These are phyloP conservation scores for Drosophila antonietae DNA, from an alignment of 2,888 invertebrate genomes.

Conservation along the genomic window DNA sequence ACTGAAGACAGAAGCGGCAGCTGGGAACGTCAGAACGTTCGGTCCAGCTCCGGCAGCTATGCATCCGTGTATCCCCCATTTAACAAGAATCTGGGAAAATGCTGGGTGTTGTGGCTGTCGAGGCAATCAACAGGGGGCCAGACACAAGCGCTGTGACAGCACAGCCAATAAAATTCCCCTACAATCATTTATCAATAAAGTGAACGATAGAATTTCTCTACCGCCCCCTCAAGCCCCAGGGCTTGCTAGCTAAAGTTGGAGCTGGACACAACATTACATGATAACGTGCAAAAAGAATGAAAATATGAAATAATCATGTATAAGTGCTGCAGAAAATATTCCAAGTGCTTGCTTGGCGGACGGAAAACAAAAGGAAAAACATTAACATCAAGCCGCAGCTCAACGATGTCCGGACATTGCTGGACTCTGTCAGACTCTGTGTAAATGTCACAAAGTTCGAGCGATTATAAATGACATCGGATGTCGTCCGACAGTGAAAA, in stretches of 20 bases:
- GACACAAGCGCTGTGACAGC: conserved; percentile 63
- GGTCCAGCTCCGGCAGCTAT: conserved; percentile 31
- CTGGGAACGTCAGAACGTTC: conserved; percentile 39
- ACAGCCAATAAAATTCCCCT: conserved; percentile 69
- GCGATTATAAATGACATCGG: conserved; percentile 78
- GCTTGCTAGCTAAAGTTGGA: background rate
- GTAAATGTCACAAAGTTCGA: conserved; percentile 77
- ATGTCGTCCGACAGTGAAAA: conserved; percentile 44
- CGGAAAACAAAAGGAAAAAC: conserved; percentile 12
- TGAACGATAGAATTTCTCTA: conserved; percentile 18
- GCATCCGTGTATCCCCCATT: conserved; percentile 25
- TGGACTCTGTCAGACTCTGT: conserved; percentile 54
- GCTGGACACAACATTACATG: conserved; percentile 5
- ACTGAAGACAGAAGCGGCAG: conserved; percentile 29
- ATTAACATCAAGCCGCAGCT: conserved; percentile 22
- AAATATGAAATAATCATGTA: conserved; percentile 66
- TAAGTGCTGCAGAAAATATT: conserved; percentile 50
- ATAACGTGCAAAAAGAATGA: conserved; percentile 38
- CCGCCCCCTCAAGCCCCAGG: background rate
- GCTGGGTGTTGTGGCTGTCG: conserved; percentile 28
- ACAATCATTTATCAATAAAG: conserved; percentile 80
- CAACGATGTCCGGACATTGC: conserved; percentile 21
- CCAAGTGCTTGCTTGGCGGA: conserved; percentile 36
- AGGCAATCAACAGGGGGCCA: conserved; percentile 28
- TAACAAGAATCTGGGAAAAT: conserved; percentile 21